Percentiles rank a stretch among this genome's conserved stretches.
phyloP scores from a whole-genome alignment of 2,888 invertebrate genomes.

The Acronicta psi region DNA sequence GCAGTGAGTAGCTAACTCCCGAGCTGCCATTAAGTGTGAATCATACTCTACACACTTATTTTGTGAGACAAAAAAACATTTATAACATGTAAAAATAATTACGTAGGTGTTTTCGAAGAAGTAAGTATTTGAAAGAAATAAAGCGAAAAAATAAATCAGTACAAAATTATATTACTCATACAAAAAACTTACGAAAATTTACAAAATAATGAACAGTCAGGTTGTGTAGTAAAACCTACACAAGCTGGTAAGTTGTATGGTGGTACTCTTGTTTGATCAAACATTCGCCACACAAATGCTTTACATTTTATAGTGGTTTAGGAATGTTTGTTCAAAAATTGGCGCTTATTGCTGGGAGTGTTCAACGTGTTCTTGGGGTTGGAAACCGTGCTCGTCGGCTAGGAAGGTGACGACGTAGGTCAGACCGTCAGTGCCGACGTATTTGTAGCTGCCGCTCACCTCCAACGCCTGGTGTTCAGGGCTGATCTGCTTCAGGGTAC shows the following conservation, averaged over 20 bases:
- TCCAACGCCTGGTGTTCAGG: slow-evolving; percentile 85
- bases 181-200: slow-evolving; percentile 50
- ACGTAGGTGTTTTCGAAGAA: background rate
- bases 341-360: slow-evolving; percentile 61
- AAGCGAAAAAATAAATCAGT: slow-evolving; percentile 17
- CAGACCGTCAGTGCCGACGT: slow-evolving; percentile 87
- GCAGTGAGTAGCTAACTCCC: too few relatives aligned
- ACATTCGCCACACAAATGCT: slow-evolving; percentile 32
- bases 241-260: slow-evolving; percentile 38
- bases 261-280: slow-evolving; percentile 30
- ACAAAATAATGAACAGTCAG: slow-evolving; percentile 34
- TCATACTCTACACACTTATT: background rate
- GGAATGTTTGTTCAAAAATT: slow-evolving; percentile 30
- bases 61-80: background rate
- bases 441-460: slow-evolving; percentile 87
- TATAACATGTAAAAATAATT: too few relatives aligned
- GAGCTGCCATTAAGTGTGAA: too few relatives aligned
- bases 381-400: slow-evolving; percentile 90
- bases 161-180: slow-evolving; percentile 48
- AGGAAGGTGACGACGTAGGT: slow-evolving; percentile 86
- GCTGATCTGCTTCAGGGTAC: slow-evolving; percentile 85
- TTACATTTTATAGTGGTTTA: slow-evolving; percentile 32
- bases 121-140: background rate
- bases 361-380: slow-evolving; percentile 80
- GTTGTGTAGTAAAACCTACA: slow-evolving; percentile 75